A percentile compares a stretch with the other conserved stretches of the same genome.
Conservation (phyloP, 2,113 vertebrate genomes). For the Aegotheles bennettii region DNA sequence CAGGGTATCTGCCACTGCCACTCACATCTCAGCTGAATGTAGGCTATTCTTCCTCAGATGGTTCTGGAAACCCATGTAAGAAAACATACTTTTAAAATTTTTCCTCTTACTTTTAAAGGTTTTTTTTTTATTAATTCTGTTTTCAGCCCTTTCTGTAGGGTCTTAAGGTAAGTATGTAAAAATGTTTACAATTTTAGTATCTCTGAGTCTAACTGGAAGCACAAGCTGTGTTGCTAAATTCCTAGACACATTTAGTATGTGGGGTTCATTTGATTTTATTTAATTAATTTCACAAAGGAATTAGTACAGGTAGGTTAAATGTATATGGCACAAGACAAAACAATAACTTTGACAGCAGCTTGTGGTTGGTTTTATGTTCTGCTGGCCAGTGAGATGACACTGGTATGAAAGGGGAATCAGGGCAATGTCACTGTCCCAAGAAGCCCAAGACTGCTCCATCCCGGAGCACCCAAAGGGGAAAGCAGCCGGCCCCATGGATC, state of each 20-base stretch:
- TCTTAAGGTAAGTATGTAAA: not conserved
- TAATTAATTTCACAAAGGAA: not conserved
- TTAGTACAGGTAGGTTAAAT: not conserved
- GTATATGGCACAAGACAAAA: not conserved
- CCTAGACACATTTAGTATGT: not conserved
- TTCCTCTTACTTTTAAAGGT: not conserved
- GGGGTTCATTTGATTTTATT: not conserved
- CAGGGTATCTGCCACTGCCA: not conserved
- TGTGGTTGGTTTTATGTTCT: not conserved
- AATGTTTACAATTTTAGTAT: not conserved
- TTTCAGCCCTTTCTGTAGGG: too few species aligned
- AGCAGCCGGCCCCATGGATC: not conserved
- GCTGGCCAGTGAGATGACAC: not conserved
- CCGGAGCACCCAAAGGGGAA: not conserved
- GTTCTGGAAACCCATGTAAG: not conserved
- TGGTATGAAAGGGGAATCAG: not conserved
- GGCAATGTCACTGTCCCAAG: not conserved
- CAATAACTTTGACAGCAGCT: not conserved
- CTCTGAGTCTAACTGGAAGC: not conserved
- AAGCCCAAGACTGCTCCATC: not conserved
- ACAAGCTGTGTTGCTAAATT: not conserved
- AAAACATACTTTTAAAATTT: not conserved
- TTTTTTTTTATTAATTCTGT: not conserved
- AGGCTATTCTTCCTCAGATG: not conserved
- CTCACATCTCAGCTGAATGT: not conserved